Evolutionary conservation across 2,888 invertebrate species (phyloP), one percentile per base, ranked within the genome.

Genomic region (Thysanoteuthis rhombus): DNA sequence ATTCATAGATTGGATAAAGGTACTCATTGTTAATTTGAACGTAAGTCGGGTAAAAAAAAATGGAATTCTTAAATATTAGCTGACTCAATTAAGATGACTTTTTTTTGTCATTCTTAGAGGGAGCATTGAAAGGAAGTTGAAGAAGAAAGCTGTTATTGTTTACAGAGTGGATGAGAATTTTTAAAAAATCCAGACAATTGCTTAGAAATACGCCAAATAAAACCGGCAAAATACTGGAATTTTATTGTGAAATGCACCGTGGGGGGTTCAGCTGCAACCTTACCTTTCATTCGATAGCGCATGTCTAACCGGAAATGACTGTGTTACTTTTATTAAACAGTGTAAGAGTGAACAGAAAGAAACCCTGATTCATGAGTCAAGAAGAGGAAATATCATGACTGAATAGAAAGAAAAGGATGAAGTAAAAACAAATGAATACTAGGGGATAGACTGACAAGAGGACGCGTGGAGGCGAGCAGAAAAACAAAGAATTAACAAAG

Each of bases 241-340:
- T n/a, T n/a, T 75, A 75, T 75, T 75, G 75, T 75, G 75, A 16
- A 75, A 75, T 75, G 75, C 75, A 36, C 75, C 75, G 12, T 16
- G n/a, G 75, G 19, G 52, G 52, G 52, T 22, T 52, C 52, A 25
- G n/a, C 75, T n/a, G 75, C 19, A n/a, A 75, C 75, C 36, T 75
- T 75, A 75, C 75, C 75, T 75, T n/a, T 52, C 52, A 2, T 52
- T n/a, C 75, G n/a, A 75, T 36, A 36, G 75, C 75, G n/a, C 75
- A 75, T 75, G 75, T 75, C 75, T n/a, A 75, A n/a, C 75, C 75
- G 75, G 75, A 75, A 75, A 75, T 75, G 75, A 75, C 75, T 75
- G 75, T 36, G 75, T 75, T 75, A 75, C 75, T 75, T 75, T 75
- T 75, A 75, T 75, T 75, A 75, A 75, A 75, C 4, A 75, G 75